Percentiles rank a stretch among this genome's conserved stretches.
phyloP scores from a whole-genome alignment of 2,888 invertebrate species.

The Ashinkailepas kermadecensis region DNA sequence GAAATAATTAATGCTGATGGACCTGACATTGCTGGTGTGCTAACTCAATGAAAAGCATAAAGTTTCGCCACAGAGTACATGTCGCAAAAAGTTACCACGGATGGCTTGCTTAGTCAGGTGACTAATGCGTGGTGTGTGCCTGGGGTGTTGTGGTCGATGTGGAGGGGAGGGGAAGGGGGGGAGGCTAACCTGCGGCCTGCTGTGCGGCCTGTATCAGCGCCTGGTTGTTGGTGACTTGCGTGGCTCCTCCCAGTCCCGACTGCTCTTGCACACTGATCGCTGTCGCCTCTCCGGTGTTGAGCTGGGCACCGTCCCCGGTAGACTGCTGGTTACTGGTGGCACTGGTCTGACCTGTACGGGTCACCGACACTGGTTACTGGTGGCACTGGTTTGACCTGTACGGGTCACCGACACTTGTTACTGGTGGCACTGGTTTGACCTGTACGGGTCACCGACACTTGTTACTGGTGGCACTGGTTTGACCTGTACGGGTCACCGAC shows the following conservation, averaged over 20 bases:
- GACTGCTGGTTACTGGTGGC: neutral
- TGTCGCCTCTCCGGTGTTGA: neutral
- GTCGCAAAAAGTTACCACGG: too few relatives aligned
- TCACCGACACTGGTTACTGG: too few relatives aligned
- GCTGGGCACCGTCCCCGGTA: neutral
- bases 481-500: neutral
- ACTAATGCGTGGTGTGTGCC: too few relatives aligned
- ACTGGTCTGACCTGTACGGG: neutral
- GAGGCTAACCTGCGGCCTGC: neutral
- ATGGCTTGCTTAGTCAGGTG: too few relatives aligned
- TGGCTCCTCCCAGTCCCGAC: neutral
- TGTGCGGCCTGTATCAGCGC: neutral
- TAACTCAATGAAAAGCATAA: too few relatives aligned
- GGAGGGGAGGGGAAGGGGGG: neutral
- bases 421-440: too few relatives aligned
- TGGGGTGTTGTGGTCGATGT: neutral
- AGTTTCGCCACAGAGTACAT: too few relatives aligned
- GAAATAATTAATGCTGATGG: too few relatives aligned
- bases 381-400: too few relatives aligned
- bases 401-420: too few relatives aligned
- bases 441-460: too few relatives aligned
- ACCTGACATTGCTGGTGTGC: too few relatives aligned
- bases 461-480: neutral
- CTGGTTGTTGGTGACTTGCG: constrained; percentile 5
- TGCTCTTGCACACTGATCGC: neutral